Evolutionary conservation across 2,113 vertebrate genomes (phyloP), one percentile per base, ranked within the genome.

Genomic region (Cairina moschata): DNA sequence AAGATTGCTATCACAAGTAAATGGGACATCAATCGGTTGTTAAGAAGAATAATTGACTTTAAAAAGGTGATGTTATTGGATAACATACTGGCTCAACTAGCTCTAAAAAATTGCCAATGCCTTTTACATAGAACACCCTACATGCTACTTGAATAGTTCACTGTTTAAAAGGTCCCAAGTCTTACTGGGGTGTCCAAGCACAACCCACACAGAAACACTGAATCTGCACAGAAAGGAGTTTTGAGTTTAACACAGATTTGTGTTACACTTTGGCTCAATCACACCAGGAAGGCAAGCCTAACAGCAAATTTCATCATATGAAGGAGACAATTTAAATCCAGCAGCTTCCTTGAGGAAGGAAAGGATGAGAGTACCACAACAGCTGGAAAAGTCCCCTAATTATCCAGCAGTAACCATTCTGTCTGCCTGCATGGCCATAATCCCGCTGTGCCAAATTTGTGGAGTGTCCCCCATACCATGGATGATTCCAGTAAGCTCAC

Each of bases 41-140:
- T 96, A 97, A 94, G 97, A 97, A 96, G 75, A 80, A 94, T 91
- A 95, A 96, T 22, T 94, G 81, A 85, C 72, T 59, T 96, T 60
- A 36, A 89, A 96, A 94, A 96, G 55, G 86, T 90, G 91, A 95
- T 95, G 67, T 88, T 97, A 96, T 80, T 91, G 48, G 40, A 73
- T 85, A 94, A 95, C 46, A 86, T 50, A 75, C n/a, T 85, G 56
- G 44, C 83, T 84, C 20, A 1, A 72, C 32, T 12, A 23, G 79
- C 56, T 91, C 69, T 81, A 67, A 65, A 60, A 76, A 83, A 79
- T 13, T n/a, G 25, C 11, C 48, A 8, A 14, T n/a, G 22, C n/a
- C 28, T 75, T 75, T 76, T 71, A 66, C 21, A 23, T 28, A 22
- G 25, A 76, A 25, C 44, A 40, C 42, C 26, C 73, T 50, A 60